phyloP scores from a whole-genome alignment of 2,888 invertebrate species.

The Bellardia bayeri region DNA sequence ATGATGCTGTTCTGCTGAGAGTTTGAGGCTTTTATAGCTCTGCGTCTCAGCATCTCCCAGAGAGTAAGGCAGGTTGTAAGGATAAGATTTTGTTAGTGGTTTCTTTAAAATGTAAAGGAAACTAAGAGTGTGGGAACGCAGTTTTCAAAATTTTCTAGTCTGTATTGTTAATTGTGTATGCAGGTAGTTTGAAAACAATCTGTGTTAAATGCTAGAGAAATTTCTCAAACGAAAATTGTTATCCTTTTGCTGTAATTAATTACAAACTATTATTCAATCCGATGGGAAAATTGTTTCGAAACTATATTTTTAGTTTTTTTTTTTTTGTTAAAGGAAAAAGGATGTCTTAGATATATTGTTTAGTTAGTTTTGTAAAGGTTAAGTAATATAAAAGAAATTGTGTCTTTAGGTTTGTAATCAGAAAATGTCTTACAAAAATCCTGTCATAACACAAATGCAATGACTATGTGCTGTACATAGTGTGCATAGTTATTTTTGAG shows the following conservation, averaged over 20 bases:
- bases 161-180: constrained; percentile 36
- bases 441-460: constrained; percentile 46
- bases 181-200: constrained; percentile 61
- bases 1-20: constrained; percentile 66
- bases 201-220: constrained; percentile 42
- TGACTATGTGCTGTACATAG: neutral
- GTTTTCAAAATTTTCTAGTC: constrained; percentile 41
- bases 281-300: constrained; percentile 41
- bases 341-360: constrained; percentile 23
- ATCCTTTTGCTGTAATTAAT: constrained; percentile 55
- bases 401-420: constrained; percentile 23
- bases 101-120: constrained; percentile 53
- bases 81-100: constrained; percentile 59
- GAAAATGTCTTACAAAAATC: constrained; percentile 40
- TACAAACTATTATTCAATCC: constrained; percentile 54
- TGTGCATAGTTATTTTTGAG: constrained; percentile 16
- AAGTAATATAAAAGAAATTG: constrained; percentile 1
- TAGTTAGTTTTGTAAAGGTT: neutral
- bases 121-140: constrained; percentile 67
- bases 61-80: constrained; percentile 64
- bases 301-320: constrained; percentile 5
- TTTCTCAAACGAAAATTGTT: constrained; percentile 48
- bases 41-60: constrained; percentile 16
- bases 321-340: constrained; percentile 11
- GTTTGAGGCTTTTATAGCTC: constrained; percentile 60